Percentiles rank a stretch among this genome's conserved stretches.
Conservation (phyloP, 2,113 vertebrate genomes). For the Tragelaphus scriptus region DNA sequence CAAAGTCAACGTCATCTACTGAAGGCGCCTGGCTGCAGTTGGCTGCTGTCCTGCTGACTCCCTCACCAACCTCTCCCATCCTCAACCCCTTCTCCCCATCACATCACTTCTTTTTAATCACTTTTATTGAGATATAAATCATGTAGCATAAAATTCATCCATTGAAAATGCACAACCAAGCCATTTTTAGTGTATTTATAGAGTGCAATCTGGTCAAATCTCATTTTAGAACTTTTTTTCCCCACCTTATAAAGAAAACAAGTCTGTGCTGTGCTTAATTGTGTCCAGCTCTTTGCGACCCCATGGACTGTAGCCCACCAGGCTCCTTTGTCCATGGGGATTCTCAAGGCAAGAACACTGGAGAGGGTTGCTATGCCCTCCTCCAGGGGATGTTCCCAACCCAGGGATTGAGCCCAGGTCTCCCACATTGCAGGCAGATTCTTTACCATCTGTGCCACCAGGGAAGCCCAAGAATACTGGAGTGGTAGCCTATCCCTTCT, state of each 20-base stretch:
- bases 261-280: not conserved
- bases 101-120: not conserved
- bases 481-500: not conserved
- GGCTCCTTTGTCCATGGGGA: not conserved
- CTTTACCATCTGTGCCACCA: not conserved
- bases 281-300: not conserved
- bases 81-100: not conserved
- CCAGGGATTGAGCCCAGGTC: not conserved
- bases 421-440: not conserved
- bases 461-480: not conserved
- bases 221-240: not conserved
- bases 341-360: not conserved
- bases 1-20: not conserved
- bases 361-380: not conserved
- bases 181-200: not conserved
- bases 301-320: not conserved
- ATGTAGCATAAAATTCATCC: not conserved
- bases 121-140: not conserved
- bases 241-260: not conserved
- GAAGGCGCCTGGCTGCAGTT: not conserved
- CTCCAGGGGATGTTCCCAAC: not conserved
- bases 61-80: not conserved
- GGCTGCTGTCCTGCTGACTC: not conserved
- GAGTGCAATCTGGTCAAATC: not conserved
- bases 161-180: not conserved